A percentile compares a stretch with the other conserved stretches of the same genome.
Conservation (phyloP, 2,888 invertebrate genomes). For the Lomographa bimaculata region DNA sequence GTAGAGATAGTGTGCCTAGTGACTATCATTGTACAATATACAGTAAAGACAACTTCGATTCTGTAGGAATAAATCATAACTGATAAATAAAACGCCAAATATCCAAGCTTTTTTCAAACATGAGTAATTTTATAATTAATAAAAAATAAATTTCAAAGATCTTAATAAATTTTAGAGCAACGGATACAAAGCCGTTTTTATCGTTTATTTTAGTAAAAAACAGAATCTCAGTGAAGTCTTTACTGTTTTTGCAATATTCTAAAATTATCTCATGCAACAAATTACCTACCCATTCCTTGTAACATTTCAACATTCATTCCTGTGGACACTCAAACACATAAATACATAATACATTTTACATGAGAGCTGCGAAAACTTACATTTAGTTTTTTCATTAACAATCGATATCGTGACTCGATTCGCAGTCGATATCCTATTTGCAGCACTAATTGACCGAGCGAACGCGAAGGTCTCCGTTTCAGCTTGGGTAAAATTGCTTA, state of each 20-base stretch:
- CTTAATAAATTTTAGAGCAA: no score
- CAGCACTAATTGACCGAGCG: constrained; percentile 10
- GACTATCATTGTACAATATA: constrained; percentile 13
- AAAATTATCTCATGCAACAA: constrained; percentile 53
- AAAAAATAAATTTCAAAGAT: no score
- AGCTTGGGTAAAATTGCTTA: no score
- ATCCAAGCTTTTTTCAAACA: no score
- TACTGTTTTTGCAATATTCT: constrained; percentile 22
- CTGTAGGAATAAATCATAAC: no score
- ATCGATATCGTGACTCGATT: constrained; percentile 24
- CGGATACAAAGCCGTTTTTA: no score
- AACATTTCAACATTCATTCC: constrained; percentile 77
- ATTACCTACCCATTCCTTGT: constrained; percentile 67
- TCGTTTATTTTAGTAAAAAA: no score
- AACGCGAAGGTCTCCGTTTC: no score
- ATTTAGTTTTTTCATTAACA: constrained; percentile 11
- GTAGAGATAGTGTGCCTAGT: constrained; percentile 31
- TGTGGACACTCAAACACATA: constrained; percentile 75
- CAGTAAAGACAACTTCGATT: constrained; percentile 3
- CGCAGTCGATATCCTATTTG: constrained; percentile 7
- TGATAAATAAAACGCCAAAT: no score
- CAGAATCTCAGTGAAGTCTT: constrained; percentile 4
- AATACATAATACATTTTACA: constrained; percentile 50
- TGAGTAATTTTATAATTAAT: no score
- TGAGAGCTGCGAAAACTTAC: constrained; percentile 49